phyloP scores from a whole-genome alignment of 2,113 vertebrate genomes.

The Brevimyrus niger region DNA sequence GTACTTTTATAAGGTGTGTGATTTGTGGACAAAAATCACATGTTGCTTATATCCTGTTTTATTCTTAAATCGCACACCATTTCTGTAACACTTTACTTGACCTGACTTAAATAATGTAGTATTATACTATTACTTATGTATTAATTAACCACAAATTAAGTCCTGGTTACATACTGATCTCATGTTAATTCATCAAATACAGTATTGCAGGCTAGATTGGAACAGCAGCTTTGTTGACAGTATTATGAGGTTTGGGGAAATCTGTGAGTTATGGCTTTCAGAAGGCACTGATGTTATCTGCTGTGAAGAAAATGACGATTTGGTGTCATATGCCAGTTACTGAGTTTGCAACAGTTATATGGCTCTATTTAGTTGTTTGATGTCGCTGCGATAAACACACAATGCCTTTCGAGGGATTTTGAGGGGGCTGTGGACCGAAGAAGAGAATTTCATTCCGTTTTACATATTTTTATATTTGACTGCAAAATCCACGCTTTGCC shows the following conservation, averaged over 20 bases:
- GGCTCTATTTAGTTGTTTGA: neutral
- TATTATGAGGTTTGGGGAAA: neutral
- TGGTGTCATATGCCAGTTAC: neutral
- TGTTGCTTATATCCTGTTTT: too few species aligned
- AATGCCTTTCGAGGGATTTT: neutral
- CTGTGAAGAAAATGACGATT: neutral
- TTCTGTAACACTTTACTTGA: too few species aligned
- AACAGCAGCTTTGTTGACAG: neutral
- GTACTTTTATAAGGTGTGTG: too few species aligned
- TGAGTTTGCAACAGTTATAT: neutral
- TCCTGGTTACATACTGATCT: too few species aligned
- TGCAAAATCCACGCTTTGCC: neutral
- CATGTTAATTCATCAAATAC: too few species aligned
- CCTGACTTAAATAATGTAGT: too few species aligned
- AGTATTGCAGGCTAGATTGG: neutral
- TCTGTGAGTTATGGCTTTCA: neutral
- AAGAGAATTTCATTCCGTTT: neutral
- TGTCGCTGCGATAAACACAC: neutral
- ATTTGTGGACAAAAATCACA: too few species aligned
- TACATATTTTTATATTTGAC: neutral
- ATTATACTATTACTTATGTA: too few species aligned
- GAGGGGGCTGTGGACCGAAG: neutral
- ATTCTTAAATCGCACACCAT: too few species aligned
- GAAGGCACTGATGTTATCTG: neutral
- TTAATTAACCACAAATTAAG: too few species aligned